phyloP scores from a whole-genome alignment of 1,140 invertebrate species.

The Ips nitidus region DNA sequence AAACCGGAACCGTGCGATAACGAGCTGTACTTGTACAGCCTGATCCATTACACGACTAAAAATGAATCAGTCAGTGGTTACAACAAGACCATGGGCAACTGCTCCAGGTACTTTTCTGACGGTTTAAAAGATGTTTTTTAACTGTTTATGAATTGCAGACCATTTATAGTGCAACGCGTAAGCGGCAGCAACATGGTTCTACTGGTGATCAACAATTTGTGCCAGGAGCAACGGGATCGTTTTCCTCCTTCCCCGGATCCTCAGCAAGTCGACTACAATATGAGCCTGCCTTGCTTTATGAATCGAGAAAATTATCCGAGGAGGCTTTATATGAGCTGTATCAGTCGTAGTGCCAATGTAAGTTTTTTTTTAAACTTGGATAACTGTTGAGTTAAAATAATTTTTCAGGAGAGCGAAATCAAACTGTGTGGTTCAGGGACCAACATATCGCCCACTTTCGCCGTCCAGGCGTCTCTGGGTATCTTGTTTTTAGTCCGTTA shows the following conservation, averaged over 20 bases:
- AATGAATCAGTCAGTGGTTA: constrained; percentile 46
- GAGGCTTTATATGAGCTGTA: constrained; percentile 51
- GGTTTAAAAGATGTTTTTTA: constrained; percentile 7
- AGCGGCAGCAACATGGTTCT: constrained; percentile 82
- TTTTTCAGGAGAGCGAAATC: constrained; percentile 48
- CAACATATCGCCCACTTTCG: constrained; percentile 34
- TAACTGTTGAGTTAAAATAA: neutral
- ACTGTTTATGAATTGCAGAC: constrained; percentile 53
- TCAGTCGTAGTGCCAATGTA: constrained; percentile 49
- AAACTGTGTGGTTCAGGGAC: constrained; percentile 45
- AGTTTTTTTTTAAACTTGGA: constrained; percentile 24
- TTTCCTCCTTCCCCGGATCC: constrained; percentile 42
- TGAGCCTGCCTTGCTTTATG: constrained; percentile 51
- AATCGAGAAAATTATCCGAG: constrained; percentile 45
- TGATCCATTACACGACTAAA: constrained; percentile 46
- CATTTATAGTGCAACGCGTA: constrained; percentile 81
- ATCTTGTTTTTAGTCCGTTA: constrained; percentile 12
- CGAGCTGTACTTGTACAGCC: constrained; percentile 60
- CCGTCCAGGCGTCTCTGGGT: constrained; percentile 6
- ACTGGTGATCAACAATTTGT: constrained; percentile 74
- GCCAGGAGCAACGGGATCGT: constrained; percentile 51
- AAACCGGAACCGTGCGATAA: constrained; percentile 77
- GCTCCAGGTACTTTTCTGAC: constrained; percentile 38
- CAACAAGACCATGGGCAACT: constrained; percentile 47
- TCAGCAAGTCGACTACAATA: constrained; percentile 47